A percentile compares a stretch with the other conserved stretches of the same genome.
phyloP scores from a whole-genome alignment of 2,113 vertebrate species.

The Poeciliopsis occidentalis region DNA sequence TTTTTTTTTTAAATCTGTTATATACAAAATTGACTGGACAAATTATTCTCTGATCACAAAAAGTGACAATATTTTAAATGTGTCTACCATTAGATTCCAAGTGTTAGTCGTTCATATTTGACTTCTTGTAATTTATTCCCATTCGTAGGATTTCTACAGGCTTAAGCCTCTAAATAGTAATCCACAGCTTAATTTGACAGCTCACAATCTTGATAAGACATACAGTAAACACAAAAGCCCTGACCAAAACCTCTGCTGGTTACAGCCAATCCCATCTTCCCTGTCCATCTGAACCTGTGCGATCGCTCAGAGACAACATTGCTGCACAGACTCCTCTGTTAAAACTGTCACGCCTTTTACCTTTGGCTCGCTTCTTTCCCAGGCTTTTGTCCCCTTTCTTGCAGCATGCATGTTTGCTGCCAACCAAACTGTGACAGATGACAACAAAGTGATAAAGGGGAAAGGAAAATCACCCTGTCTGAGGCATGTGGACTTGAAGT shows the following conservation, averaged over 20 bases:
- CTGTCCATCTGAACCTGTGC: slow-evolving; percentile 24
- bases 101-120: background rate
- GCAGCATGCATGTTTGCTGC: slow-evolving; percentile 56
- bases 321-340: slow-evolving; percentile 28
- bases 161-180: slow-evolving; percentile 9
- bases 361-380: slow-evolving; percentile 34
- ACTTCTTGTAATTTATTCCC: background rate
- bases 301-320: slow-evolving; percentile 23
- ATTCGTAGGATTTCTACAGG: slow-evolving; percentile 14
- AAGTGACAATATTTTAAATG: background rate
- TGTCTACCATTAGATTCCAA: background rate
- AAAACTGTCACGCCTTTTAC: slow-evolving; percentile 45
- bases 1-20: background rate
- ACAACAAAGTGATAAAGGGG: slow-evolving; percentile 26
- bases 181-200: slow-evolving; percentile 25
- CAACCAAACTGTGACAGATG: slow-evolving; percentile 62
- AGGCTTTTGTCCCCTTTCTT: slow-evolving; percentile 51
- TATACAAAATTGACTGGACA: too few species aligned
- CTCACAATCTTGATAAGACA: slow-evolving; percentile 54
- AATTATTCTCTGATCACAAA: background rate
- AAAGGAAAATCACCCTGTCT: slow-evolving; percentile 20
- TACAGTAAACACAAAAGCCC: slow-evolving; percentile 44
- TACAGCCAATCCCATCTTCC: slow-evolving; percentile 22
- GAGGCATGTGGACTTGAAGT: slow-evolving; percentile 1
- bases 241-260: slow-evolving; percentile 14